Conservation (phyloP, 2,797 vertebrate species). For the Champsocephalus gunnari region DNA sequence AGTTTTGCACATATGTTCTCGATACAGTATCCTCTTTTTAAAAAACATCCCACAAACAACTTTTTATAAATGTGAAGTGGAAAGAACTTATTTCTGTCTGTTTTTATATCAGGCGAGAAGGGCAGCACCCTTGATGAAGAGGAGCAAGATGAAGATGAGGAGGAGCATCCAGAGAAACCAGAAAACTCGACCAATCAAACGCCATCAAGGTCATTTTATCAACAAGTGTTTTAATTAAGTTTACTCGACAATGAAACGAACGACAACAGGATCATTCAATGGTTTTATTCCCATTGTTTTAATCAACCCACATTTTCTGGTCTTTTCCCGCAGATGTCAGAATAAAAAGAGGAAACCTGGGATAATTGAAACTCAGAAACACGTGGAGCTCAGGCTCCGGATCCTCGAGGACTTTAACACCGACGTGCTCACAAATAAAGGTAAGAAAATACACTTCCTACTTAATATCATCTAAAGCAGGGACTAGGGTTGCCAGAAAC, state of each 20-base stretch:
- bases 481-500: too few relatives aligned
- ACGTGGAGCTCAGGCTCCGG: conserved; percentile 46
- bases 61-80: neutral
- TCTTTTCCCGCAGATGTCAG: neutral
- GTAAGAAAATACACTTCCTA: neutral
- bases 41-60: neutral
- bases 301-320: neutral
- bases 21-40: neutral
- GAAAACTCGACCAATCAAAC: neutral
- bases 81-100: neutral
- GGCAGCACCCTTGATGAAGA: conserved; percentile 16
- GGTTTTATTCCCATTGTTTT: too few relatives aligned
- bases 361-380: neutral
- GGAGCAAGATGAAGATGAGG: conserved; percentile 1
- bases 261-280: neutral
- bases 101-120: conserved; percentile 22
- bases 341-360: neutral
- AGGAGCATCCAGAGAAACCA: neutral
- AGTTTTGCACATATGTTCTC: neutral
- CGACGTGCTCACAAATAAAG: conserved; percentile 13
- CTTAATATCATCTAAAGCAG: too few relatives aligned
- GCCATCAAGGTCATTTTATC: conserved; percentile 39
- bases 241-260: too few relatives aligned
- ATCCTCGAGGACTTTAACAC: conserved; percentile 50
- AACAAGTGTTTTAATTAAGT: too few relatives aligned